Evolutionary conservation across 2,113 vertebrate species (phyloP).

Genomic region (Carassius carassius): DNA sequence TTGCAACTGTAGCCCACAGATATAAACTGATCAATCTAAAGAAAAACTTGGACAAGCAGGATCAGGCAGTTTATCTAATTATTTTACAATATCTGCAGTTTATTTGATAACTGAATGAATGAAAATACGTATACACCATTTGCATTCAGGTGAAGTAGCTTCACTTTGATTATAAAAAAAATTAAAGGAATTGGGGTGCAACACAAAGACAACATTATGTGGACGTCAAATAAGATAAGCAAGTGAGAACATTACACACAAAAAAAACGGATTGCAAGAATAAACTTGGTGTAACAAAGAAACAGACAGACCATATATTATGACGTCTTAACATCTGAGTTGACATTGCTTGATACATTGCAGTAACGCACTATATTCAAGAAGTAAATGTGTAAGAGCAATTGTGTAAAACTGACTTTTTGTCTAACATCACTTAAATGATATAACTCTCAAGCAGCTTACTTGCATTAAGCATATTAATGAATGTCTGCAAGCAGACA

Average conservation of each 20-base stretch:
- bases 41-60: background rate
- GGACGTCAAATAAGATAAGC: background rate
- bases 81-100: background rate
- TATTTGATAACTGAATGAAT: background rate
- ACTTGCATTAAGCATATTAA: background rate
- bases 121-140: background rate
- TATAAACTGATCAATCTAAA: background rate
- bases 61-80: background rate
- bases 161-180: background rate
- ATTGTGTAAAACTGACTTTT: background rate
- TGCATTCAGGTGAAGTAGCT: background rate
- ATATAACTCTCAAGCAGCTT: background rate
- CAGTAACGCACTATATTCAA: background rate
- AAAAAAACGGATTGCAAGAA: background rate
- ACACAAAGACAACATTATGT: background rate
- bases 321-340: background rate
- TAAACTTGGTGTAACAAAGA: background rate
- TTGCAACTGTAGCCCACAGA: background rate
- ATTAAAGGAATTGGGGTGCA: background rate
- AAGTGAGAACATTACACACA: background rate
- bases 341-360: background rate
- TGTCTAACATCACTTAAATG: background rate
- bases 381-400: background rate
- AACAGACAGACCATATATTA: background rate
- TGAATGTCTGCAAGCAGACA: no score